A percentile compares a stretch with the other conserved stretches of the same genome.
Evolutionary conservation across 2,888 invertebrate species (phyloP).

Genomic region (Aelia acuminata): DNA sequence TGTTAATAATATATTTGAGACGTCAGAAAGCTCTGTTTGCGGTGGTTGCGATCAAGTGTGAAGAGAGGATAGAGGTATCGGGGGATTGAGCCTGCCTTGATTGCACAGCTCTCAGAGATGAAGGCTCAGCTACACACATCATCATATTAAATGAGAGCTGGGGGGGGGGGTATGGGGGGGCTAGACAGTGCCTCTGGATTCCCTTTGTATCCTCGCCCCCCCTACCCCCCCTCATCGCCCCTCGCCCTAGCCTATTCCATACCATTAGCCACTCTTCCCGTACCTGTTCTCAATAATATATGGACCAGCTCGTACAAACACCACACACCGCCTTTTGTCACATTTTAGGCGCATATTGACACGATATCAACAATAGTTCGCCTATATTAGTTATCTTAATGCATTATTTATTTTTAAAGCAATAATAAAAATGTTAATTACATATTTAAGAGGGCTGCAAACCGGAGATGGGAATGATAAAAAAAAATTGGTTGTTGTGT

Average conservation of each 20-base stretch:
- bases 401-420: no score
- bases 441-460: no score
- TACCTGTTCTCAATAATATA: neutral
- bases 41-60: neutral
- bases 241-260: constrained; percentile 13
- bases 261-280: constrained; percentile 15
- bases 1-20: constrained; percentile 16
- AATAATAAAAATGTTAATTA: no score
- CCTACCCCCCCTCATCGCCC: neutral
- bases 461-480: no score
- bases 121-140: constrained; percentile 26
- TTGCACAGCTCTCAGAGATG: constrained; percentile 16
- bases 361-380: no score
- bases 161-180: neutral
- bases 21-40: constrained; percentile 14
- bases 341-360: no score
- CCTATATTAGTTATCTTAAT: no score
- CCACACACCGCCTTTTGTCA: neutral
- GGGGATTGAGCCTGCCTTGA: neutral
- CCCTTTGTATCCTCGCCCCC: neutral
- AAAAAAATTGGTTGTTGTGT: no score
- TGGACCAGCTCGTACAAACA: neutral
- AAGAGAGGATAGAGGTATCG: neutral
- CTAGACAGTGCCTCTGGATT: constrained; percentile 31
- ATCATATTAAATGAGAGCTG: constrained; percentile 15